phyloP scores from a whole-genome alignment of 2,888 invertebrate genomes.

The Anthophora plumipes region DNA sequence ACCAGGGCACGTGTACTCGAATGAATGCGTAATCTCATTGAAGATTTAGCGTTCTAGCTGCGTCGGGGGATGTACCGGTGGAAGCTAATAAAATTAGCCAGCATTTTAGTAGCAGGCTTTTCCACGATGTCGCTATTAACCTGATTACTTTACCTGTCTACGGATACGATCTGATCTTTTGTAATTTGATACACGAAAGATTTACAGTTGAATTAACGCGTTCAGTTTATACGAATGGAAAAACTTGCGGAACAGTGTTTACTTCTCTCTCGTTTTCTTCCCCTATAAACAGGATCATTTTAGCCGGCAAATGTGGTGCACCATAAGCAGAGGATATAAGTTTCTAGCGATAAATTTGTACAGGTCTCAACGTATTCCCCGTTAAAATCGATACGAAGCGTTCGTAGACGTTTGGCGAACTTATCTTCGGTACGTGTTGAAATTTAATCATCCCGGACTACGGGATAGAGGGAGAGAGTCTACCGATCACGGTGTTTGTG shows the following conservation, averaged over 20 bases:
- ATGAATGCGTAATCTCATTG: constrained; percentile 43
- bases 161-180: neutral
- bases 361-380: constrained; percentile 12
- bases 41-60: constrained; percentile 9
- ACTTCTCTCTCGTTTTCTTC: no score
- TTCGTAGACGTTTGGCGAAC: constrained; percentile 35
- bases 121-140: neutral
- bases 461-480: constrained; percentile 6
- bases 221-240: neutral
- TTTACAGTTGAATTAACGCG: neutral
- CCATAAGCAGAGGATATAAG: constrained; percentile 7
- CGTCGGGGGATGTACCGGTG: neutral
- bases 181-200: neutral
- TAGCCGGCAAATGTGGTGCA: neutral
- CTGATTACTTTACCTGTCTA: neutral
- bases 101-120: neutral
- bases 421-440: constrained; percentile 56
- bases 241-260: no score
- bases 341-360: constrained; percentile 33
- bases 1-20: neutral
- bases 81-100: constrained; percentile 28
- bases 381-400: constrained; percentile 33
- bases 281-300: no score
- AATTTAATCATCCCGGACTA: constrained; percentile 55
- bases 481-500: constrained; percentile 38